Evolutionary conservation across 1,140 invertebrate genomes (phyloP).

Genomic region (Drosophila seguyi): DNA sequence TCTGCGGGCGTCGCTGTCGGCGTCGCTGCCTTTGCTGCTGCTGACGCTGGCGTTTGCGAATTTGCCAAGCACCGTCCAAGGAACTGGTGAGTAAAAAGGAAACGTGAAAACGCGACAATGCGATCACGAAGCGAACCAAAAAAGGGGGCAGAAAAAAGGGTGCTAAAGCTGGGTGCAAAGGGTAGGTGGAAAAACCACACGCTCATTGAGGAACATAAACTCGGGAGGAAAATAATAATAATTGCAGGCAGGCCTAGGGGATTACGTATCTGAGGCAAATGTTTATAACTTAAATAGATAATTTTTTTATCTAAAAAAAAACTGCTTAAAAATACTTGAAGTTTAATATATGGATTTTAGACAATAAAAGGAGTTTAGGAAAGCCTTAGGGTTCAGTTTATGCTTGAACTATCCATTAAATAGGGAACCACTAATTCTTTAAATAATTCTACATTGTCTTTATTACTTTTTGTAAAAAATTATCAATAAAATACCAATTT

Average conservation of each 20-base stretch:
- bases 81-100: slow-evolving; percentile 65
- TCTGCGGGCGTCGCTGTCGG: slow-evolving; percentile 54
- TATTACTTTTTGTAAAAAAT: not conserved
- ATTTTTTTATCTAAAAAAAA: too few relatives aligned
- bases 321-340: too few relatives aligned
- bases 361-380: too few relatives aligned
- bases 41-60: slow-evolving; percentile 63
- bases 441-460: not conserved
- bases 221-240: slow-evolving; percentile 1
- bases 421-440: too few relatives aligned
- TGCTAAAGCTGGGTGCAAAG: slow-evolving; percentile 9
- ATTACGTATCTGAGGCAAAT: too few relatives aligned
- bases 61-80: slow-evolving; percentile 62
- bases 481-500: not conserved
- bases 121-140: slow-evolving; percentile 7
- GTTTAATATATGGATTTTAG: too few relatives aligned
- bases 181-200: slow-evolving; percentile 19
- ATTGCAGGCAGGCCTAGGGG: not conserved
- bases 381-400: too few relatives aligned
- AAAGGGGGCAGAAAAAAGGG: slow-evolving; percentile 8
- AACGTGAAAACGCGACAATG: slow-evolving; percentile 9
- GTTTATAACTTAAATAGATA: not conserved
- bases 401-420: too few relatives aligned
- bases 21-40: slow-evolving; percentile 63
- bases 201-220: slow-evolving; percentile 18